Evolutionary conservation across 2,113 vertebrate species (phyloP).

Genomic region (Ginglymostoma cirratum): DNA sequence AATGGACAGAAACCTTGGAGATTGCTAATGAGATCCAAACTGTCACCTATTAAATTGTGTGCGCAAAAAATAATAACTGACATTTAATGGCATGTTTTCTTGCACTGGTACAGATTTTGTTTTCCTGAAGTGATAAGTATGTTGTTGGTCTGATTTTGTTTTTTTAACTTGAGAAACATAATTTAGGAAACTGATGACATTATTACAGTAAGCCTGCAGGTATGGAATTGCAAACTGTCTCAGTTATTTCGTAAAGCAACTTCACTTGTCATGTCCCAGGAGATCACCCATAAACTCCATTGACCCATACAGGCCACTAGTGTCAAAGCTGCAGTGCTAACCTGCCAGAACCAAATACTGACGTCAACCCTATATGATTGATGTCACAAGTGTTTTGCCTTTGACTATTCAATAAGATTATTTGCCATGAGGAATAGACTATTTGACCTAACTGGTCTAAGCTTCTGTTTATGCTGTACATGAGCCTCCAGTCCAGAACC

Average conservation of each 20-base stretch:
- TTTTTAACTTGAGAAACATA: neutral
- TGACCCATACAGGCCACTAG: neutral
- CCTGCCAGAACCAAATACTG: neutral
- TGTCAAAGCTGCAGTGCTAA: neutral
- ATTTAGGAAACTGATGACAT: neutral
- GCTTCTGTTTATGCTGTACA: neutral
- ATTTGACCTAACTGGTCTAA: neutral
- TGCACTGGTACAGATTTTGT: neutral
- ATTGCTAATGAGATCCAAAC: conserved; percentile 12
- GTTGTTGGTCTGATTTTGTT: neutral
- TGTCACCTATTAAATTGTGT: conserved; percentile 31
- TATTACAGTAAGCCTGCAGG: neutral
- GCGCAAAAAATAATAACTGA: conserved; percentile 26
- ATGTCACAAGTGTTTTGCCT: neutral
- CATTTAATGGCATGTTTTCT: neutral
- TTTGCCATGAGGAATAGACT: neutral
- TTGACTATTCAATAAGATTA: neutral
- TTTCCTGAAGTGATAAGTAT: neutral
- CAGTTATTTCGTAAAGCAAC: neutral
- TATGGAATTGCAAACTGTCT: neutral
- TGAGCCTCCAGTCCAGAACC: neutral
- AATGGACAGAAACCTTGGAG: neutral
- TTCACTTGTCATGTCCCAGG: neutral
- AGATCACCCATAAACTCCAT: neutral
- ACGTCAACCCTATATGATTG: neutral